A percentile compares a stretch with the other conserved stretches of the same genome.
Evolutionary conservation across 1,140 invertebrate genomes (phyloP).

Genomic region (Euura saliciscinereae): DNA sequence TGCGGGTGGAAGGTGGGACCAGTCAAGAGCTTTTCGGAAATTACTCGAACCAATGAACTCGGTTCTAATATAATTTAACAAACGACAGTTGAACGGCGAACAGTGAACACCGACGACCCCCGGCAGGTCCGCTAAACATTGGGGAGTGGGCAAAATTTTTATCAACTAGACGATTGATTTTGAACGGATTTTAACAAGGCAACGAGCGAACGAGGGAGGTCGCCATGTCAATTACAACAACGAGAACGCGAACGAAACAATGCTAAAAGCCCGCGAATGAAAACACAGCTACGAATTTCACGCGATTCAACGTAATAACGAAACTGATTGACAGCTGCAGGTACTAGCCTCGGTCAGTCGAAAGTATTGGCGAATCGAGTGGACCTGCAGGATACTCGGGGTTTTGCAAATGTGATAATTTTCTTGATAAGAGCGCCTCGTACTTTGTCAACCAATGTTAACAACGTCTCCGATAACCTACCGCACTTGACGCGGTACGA

Average conservation of each 20-base stretch:
- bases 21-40: background rate
- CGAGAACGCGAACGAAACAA: background rate
- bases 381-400: background rate
- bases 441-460: too few species aligned
- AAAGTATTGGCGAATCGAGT: background rate
- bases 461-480: too few species aligned
- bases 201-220: background rate
- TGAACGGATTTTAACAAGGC: background rate
- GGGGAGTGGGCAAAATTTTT: background rate
- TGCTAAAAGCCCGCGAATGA: background rate
- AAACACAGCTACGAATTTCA: slow-evolving; percentile 7
- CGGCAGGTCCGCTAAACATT: too few species aligned
- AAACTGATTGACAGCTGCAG: slow-evolving; percentile 3
- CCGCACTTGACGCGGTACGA: too few species aligned
- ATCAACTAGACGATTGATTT: background rate
- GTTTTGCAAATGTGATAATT: too few species aligned
- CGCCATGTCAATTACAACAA: slow-evolving; percentile 1
- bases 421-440: too few species aligned
- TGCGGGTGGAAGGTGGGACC: background rate
- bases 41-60: slow-evolving; percentile 4
- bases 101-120: background rate
- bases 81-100: background rate
- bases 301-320: background rate
- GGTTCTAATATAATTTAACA: slow-evolving; percentile 7
- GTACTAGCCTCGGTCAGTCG: background rate